Percentiles rank a stretch among this genome's conserved stretches.
Conservation (phyloP, 1,140 invertebrate species). For the Matsumurasca onukii region DNA sequence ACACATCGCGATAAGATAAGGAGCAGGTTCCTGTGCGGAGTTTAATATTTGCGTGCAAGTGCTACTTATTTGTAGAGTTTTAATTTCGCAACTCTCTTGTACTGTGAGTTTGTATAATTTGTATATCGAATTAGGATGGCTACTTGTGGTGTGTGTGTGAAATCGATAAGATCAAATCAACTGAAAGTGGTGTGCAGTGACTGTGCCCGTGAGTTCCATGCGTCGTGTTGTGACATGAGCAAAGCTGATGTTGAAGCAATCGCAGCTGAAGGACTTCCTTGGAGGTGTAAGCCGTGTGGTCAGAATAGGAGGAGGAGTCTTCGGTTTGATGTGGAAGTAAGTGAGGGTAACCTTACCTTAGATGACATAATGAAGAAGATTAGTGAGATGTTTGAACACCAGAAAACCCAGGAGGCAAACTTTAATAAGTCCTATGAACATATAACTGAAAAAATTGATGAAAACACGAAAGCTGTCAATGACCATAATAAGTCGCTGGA, state of each 20-base stretch:
- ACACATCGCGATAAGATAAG: too few species aligned
- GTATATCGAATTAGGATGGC: background rate
- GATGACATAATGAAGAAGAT: background rate
- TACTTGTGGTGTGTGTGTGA: background rate
- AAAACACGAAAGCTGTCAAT: background rate
- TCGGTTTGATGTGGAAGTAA: background rate
- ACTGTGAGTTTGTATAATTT: too few species aligned
- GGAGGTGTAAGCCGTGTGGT: too few species aligned
- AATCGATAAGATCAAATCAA: background rate
- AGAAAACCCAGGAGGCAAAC: background rate
- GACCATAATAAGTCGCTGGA: background rate
- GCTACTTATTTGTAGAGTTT: too few species aligned
- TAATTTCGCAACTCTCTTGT: too few species aligned
- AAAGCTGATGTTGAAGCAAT: background rate
- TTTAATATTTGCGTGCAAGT: too few species aligned
- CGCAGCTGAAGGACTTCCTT: background rate
- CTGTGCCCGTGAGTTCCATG: background rate
- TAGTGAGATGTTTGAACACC: background rate
- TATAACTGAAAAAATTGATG: background rate
- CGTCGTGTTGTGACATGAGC: background rate
- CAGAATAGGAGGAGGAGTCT: background rate
- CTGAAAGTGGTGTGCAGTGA: background rate
- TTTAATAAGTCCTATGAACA: background rate
- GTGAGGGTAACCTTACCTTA: background rate
- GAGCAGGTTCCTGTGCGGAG: too few species aligned